Evolutionary conservation across 2,888 invertebrate species (phyloP).

Genomic region (Cosmia pyralina): DNA sequence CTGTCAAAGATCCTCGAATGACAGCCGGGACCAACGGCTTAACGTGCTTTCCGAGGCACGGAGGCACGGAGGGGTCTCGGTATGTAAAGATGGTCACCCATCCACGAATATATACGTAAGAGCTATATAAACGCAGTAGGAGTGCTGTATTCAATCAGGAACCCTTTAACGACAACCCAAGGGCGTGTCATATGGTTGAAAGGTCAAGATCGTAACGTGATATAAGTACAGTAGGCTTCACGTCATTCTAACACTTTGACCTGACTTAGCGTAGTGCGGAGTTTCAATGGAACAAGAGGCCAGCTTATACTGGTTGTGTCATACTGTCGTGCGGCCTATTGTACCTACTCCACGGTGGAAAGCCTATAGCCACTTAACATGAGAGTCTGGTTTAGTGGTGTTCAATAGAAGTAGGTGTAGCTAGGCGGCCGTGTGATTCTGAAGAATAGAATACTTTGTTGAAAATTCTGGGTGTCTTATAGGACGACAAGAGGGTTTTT

Average conservation of each 20-base stretch:
- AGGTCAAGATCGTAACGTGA: constrained; percentile 26
- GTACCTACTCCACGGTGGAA: not conserved
- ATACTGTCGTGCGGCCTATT: not conserved
- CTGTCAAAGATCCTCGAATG: too few relatives aligned
- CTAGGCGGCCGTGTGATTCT: not conserved
- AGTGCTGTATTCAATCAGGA: not conserved
- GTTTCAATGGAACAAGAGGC: not conserved
- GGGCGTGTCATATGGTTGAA: constrained; percentile 1
- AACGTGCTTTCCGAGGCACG: too few relatives aligned
- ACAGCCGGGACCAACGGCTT: too few relatives aligned
- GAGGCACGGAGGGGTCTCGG: too few relatives aligned
- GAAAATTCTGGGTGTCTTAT: not conserved
- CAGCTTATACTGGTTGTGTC: not conserved
- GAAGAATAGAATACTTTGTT: not conserved
- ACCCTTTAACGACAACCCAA: constrained; percentile 1
- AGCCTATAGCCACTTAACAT: not conserved
- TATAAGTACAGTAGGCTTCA: not conserved
- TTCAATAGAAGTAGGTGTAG: not conserved
- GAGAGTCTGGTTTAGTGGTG: not conserved
- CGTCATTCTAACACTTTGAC: not conserved
- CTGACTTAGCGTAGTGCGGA: not conserved
- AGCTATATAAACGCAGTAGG: not conserved
- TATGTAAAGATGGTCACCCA: too few relatives aligned
- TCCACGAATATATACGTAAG: too few relatives aligned
- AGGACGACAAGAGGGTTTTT: not conserved